Conservation (phyloP, 2,113 vertebrate species). For the Neodontobutis hainanensis region DNA sequence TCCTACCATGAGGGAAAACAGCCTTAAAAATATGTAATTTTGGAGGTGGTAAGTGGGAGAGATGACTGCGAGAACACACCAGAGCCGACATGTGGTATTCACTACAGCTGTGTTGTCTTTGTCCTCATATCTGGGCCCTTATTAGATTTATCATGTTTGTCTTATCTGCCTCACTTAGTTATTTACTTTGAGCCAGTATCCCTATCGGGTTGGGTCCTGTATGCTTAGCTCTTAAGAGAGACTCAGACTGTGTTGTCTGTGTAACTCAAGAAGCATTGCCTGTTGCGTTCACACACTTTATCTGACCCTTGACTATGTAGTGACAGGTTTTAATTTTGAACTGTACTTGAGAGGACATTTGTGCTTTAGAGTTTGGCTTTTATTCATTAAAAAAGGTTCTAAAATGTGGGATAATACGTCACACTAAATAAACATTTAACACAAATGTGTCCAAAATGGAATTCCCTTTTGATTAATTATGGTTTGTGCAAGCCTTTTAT, state of each 20-base stretch:
- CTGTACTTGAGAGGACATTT: slow-evolving; percentile 25
- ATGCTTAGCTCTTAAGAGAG: slow-evolving; percentile 48
- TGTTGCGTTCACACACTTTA: slow-evolving; percentile 46
- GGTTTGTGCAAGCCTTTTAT: slow-evolving; percentile 57
- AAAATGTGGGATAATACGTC: too few relatives aligned
- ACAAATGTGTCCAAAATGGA: slow-evolving; percentile 32
- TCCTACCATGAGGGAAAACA: slow-evolving; percentile 20
- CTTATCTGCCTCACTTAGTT: slow-evolving; percentile 70
- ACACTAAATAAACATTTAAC: too few relatives aligned
- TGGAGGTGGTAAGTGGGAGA: slow-evolving; percentile 42
- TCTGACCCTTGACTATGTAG: slow-evolving; percentile 29
- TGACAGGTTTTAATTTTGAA: slow-evolving; percentile 31
- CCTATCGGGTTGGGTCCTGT: slow-evolving; percentile 60
- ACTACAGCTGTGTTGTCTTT: slow-evolving; percentile 75
- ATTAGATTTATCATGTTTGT: slow-evolving; percentile 79
- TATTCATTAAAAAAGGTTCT: background rate
- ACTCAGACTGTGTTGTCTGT: slow-evolving; percentile 54
- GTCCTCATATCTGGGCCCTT: slow-evolving; percentile 60
- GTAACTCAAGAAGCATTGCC: slow-evolving; percentile 67
- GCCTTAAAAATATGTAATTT: slow-evolving; percentile 31
- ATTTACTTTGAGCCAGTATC: slow-evolving; percentile 69
- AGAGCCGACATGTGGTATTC: slow-evolving; percentile 74
- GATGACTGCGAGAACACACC: slow-evolving; percentile 51
- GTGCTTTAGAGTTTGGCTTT: background rate
- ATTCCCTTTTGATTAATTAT: slow-evolving; percentile 23